Conservation (phyloP, 2,888 invertebrate species). For the Limulus polyphemus region DNA sequence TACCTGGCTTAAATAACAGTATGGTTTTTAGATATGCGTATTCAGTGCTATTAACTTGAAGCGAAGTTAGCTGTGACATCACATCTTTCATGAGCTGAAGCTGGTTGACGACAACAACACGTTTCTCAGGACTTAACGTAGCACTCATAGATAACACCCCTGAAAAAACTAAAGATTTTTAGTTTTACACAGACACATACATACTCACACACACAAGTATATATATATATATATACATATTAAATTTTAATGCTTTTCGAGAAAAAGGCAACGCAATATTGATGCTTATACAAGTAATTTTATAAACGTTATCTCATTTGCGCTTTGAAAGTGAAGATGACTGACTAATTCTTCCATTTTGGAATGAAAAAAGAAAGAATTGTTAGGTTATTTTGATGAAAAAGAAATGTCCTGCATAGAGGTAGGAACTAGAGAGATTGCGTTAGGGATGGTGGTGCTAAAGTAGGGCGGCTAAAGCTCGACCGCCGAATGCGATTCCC, state of each 20-base stretch:
- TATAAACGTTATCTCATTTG: no score
- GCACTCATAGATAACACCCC: constrained; percentile 15
- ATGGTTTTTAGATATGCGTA: constrained; percentile 72
- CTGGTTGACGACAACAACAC: constrained; percentile 15
- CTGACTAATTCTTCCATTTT: no score
- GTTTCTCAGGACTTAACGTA: constrained; percentile 12
- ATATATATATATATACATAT: neutral
- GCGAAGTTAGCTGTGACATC: constrained; percentile 49
- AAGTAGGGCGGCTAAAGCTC: no score
- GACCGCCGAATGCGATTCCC: no score
- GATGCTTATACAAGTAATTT: no score
- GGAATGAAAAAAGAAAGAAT: no score
- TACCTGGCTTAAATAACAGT: constrained; percentile 68
- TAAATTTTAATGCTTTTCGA: neutral
- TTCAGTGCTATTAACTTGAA: constrained; percentile 65
- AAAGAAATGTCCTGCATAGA: no score
- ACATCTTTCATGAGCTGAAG: constrained; percentile 46
- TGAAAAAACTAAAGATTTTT: constrained; percentile 8
- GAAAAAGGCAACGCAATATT: neutral
- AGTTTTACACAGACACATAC: neutral
- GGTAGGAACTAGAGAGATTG: no score
- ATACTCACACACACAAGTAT: neutral
- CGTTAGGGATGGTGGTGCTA: no score
- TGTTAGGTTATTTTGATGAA: no score
- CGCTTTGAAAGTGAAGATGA: no score